Conservation (phyloP, 2,797 vertebrate species). For the Okamejei kenojei region DNA sequence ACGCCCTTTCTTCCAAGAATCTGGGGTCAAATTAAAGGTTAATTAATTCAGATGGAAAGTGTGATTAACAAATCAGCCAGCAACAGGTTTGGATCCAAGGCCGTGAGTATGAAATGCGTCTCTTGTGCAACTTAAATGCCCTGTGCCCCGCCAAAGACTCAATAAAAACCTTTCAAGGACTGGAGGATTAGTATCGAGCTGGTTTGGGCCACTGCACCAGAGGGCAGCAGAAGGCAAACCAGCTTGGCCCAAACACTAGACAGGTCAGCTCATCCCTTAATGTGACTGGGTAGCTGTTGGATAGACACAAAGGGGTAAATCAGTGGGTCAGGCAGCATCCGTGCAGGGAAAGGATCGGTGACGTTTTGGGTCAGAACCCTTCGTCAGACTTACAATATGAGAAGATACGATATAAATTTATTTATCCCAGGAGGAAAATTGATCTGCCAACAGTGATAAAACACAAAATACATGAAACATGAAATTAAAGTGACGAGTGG, state of each 20-base stretch:
- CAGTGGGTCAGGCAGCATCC: no score
- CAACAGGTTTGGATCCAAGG: slow-evolving; percentile 52
- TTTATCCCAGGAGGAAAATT: no score
- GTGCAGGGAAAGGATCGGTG: no score
- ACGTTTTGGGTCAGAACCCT: no score
- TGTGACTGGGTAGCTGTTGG: slow-evolving; percentile 82
- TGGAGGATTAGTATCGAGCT: slow-evolving; percentile 71
- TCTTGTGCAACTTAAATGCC: slow-evolving; percentile 51
- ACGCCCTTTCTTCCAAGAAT: slow-evolving; percentile 31
- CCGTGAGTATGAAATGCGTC: slow-evolving; percentile 56
- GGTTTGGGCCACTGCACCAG: slow-evolving; percentile 77
- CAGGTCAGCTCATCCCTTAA: slow-evolving; percentile 84
- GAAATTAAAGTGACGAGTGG: no score
- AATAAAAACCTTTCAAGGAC: slow-evolving; percentile 43
- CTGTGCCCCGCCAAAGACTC: background rate
- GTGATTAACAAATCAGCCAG: slow-evolving; percentile 61
- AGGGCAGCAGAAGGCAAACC: slow-evolving; percentile 87
- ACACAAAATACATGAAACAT: no score
- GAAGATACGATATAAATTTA: no score
- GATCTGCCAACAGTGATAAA: no score
- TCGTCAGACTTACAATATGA: no score
- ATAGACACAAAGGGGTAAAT: slow-evolving; percentile 48
- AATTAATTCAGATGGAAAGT: slow-evolving; percentile 41
- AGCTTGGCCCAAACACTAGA: slow-evolving; percentile 67
- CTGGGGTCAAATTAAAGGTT: slow-evolving; percentile 38